Evolutionary conservation across 2,113 vertebrate species (phyloP).

Genomic region (Notothenia coriiceps): DNA sequence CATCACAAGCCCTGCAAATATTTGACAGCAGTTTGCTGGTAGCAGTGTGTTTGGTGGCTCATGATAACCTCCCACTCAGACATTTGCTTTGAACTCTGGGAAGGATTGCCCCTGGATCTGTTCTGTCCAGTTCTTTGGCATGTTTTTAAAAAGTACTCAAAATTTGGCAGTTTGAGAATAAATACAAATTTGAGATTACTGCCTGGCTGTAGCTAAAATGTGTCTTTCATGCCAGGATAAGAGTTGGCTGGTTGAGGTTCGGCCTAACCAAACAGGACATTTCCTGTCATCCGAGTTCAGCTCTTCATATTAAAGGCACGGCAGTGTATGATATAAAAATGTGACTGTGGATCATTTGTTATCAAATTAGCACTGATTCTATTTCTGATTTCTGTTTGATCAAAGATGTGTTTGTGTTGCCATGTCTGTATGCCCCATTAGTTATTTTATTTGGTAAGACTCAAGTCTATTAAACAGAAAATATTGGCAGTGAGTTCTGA

Average conservation of each 20-base stretch:
- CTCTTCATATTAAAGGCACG: conserved; percentile 7
- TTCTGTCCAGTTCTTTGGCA: conserved; percentile 33
- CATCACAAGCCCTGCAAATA: conserved; percentile 25
- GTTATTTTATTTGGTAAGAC: neutral
- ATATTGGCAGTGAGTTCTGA: neutral
- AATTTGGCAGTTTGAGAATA: conserved; percentile 46
- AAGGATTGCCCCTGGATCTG: conserved; percentile 32
- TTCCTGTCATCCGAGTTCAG: conserved; percentile 36
- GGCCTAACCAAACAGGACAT: conserved; percentile 19
- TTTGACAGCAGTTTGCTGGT: conserved; percentile 40
- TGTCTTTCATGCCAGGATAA: conserved; percentile 29
- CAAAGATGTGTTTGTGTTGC: conserved; percentile 31
- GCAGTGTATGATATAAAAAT: neutral
- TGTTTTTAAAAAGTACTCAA: conserved; percentile 41
- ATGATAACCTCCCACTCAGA: conserved; percentile 64
- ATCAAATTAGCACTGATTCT: conserved; percentile 28
- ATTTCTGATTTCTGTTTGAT: conserved; percentile 21
- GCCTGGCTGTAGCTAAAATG: conserved; percentile 30
- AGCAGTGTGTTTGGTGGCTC: conserved; percentile 44
- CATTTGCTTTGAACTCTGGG: conserved; percentile 24
- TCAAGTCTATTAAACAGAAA: conserved; percentile 4
- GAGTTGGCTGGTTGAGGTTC: conserved; percentile 46
- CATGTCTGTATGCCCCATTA: neutral
- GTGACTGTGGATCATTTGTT: neutral
- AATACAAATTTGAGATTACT: conserved; percentile 59